Base-by-base conservation (phyloP, 2,113 vertebrate species). In the Hassar affinis region DNA sequence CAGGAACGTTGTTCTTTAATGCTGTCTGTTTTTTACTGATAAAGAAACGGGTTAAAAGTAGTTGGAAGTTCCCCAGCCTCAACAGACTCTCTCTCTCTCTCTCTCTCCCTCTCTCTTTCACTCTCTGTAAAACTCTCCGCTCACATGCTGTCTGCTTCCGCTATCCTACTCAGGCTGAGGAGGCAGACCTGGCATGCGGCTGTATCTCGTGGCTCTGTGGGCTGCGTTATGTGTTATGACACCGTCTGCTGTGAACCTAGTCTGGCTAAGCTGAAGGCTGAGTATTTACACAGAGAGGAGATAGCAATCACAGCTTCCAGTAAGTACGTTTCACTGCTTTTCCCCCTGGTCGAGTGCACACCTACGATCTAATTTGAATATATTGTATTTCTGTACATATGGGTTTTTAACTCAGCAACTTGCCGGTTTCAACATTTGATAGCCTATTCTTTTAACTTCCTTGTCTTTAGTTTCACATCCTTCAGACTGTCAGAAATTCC, bases 401-500 rank as follows among this genome's bases (percentile, higher is more conserved):
- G 1, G 47, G 22, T 12, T 59, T 38, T 75, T 66, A 35, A 38
- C 45, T 4, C n/a, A 27, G 66, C 9, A 64, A 72, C 74, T 38
- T 74, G 71, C 5, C 6, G 6, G 56, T 77, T 77, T 77, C 20
- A 25, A 51, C 20, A 77, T 77, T 77, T 38, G 10, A 18, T 6
- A 76, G 74, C 27, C 74, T 33, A 14, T 25, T 25, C 33, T 22
- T 35, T 35, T 25, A 72, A 72, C 61, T 81, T 78, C 56, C 35
- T 20, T 56, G 79, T 81, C 18, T 30, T 71, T 78, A 47, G 52
- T 81, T 84, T 81, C 79, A 64, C 76, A 68, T 81, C 72, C 79
- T 83, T 57, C 12, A 25, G 33, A 81, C 33, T 81, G 22, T 68
- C 66, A 56, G 49, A 15, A 71, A 57, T 47, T 78, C 5, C 35